Evolutionary conservation across 2,797 vertebrate species (phyloP).

Genomic region (Falco columbarius): DNA sequence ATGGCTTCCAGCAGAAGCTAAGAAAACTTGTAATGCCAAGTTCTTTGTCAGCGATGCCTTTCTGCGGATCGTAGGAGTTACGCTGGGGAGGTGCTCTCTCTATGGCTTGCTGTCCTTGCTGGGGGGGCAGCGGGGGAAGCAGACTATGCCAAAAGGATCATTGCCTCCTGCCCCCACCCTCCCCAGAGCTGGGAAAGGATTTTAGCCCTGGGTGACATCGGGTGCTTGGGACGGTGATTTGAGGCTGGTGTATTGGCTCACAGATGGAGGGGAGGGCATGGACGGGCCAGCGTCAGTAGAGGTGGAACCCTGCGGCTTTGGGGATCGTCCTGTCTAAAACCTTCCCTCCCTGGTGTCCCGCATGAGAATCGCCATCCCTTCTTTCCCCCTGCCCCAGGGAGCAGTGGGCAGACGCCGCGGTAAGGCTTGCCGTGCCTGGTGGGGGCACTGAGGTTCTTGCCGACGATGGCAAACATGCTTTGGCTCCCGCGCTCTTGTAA

Average conservation of each 20-base stretch:
- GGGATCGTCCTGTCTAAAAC: neutral
- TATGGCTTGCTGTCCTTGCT: neutral
- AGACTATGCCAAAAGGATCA: neutral
- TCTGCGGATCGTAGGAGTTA: constrained; percentile 1
- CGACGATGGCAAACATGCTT: constrained; percentile 78
- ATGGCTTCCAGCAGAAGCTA: constrained; percentile 20
- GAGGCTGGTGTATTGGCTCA: neutral
- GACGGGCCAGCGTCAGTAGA: neutral
- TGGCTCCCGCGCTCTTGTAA: constrained; percentile 76
- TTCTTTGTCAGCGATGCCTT: constrained; percentile 35
- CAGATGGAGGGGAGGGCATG: neutral
- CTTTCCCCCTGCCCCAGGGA: neutral
- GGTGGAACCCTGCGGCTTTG: neutral
- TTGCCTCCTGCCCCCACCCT: neutral
- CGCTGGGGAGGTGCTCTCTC: constrained; percentile 37
- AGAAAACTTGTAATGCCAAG: constrained; percentile 13
- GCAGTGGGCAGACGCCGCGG: rapidly evolving
- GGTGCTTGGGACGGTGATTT: neutral
- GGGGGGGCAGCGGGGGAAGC: neutral
- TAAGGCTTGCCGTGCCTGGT: constrained; percentile 66
- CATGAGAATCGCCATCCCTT: neutral
- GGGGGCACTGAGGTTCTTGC: constrained; percentile 74
- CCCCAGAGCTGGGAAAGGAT: neutral
- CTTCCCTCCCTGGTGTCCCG: neutral
- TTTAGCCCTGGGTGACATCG: neutral